These are phyloP conservation scores for Smutsia temminckii DNA, from an alignment of 2,797 vertebrate species.

Conservation along the genomic window DNA sequence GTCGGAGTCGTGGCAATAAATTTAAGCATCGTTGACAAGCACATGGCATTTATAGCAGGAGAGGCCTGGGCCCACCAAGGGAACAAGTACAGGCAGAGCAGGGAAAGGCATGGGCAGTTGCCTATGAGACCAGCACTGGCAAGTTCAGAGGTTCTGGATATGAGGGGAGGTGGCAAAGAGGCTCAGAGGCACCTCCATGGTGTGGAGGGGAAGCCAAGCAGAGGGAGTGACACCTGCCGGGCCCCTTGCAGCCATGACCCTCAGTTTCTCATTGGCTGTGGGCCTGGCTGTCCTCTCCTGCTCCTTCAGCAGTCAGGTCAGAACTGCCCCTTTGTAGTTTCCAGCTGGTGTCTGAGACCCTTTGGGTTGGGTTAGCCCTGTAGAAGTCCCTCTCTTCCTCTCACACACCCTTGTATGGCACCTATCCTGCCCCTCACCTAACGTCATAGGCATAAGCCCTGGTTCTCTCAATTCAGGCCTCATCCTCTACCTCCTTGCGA, in stretches of 20 bases:
- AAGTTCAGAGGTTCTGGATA: background rate
- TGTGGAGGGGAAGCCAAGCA: background rate
- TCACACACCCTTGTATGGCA: background rate
- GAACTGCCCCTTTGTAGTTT: background rate
- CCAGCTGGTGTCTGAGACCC: background rate
- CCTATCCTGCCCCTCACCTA: background rate
- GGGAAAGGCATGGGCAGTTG: background rate
- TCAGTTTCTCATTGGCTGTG: background rate
- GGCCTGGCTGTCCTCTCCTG: background rate
- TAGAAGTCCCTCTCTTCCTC: background rate
- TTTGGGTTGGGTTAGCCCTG: background rate
- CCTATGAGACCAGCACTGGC: background rate
- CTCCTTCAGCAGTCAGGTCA: background rate
- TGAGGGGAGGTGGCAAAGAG: too few relatives aligned
- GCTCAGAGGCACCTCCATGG: too few relatives aligned
- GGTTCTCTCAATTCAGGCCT: background rate
- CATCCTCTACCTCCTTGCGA: background rate
- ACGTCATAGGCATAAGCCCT: background rate
- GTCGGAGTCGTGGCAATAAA: background rate
- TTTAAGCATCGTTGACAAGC: background rate
- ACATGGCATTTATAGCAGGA: background rate
- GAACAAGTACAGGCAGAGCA: background rate
- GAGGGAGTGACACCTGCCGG: background rate
- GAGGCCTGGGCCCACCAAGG: background rate
- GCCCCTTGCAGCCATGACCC: background rate